A percentile compares a stretch with the other conserved stretches of the same genome.
phyloP scores from a whole-genome alignment of 1,140 invertebrate genomes.

The Ridgeia piscesae region DNA sequence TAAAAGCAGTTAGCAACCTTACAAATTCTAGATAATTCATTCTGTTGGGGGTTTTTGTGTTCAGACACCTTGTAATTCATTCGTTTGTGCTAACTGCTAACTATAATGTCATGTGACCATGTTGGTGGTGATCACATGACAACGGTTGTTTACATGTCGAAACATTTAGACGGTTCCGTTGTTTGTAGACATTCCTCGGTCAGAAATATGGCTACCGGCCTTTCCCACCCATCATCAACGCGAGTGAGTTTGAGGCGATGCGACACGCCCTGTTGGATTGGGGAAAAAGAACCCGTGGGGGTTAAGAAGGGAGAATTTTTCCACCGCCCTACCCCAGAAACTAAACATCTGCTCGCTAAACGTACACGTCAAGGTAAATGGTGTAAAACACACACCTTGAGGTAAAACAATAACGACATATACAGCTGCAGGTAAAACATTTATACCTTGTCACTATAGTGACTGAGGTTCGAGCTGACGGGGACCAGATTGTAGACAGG shows the following conservation, averaged over 20 bases:
- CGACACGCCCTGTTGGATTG: slow-evolving; percentile 73
- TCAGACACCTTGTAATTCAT: too few species aligned
- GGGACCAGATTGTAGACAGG: slow-evolving; percentile 92
- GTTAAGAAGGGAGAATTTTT: slow-evolving; percentile 96
- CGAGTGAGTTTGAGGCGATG: slow-evolving; percentile 79
- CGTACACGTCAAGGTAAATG: too few species aligned
- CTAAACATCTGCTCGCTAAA: too few species aligned
- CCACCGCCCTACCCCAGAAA: too few species aligned
- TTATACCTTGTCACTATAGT: slow-evolving; percentile 96
- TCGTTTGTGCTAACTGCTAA: too few species aligned
- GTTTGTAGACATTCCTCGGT: slow-evolving; percentile 28
- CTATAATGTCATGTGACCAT: background rate
- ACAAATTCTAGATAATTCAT: too few species aligned
- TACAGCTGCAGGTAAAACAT: slow-evolving; percentile 23
- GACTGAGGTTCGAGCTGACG: slow-evolving; percentile 93
- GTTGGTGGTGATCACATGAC: background rate
- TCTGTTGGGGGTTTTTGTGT: too few species aligned
- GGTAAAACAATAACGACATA: background rate
- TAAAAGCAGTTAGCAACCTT: too few species aligned
- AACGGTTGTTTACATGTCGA: background rate
- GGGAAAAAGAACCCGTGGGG: slow-evolving; percentile 85
- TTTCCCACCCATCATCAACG: slow-evolving; percentile 89
- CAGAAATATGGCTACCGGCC: slow-evolving; percentile 89
- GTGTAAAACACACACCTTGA: background rate
- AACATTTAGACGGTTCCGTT: background rate